Conservation (phyloP, 64 coral and sea anemone genomes). For the Dendrophyllia cribrosa region DNA sequence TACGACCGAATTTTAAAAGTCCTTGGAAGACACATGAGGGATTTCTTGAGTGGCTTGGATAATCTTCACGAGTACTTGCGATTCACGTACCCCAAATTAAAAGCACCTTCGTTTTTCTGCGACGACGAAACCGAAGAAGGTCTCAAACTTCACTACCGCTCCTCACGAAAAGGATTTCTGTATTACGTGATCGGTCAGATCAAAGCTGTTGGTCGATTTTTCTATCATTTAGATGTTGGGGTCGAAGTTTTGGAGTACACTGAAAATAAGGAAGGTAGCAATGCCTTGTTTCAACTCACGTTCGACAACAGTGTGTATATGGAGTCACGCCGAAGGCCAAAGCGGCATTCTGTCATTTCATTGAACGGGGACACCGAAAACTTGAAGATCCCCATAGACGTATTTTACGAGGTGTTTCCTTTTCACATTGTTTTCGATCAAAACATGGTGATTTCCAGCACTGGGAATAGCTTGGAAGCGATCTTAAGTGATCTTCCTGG, state of each 20-base stretch:
- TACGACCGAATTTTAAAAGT: conserved; percentile 92
- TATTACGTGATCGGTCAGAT: conserved; percentile 89
- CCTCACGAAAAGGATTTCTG: conserved; percentile 79
- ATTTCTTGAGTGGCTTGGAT: conserved; percentile 91
- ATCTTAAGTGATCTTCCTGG: conserved; percentile 69
- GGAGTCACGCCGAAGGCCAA: conserved; percentile 66
- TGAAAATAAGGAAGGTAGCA: conserved; percentile 65
- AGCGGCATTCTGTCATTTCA: conserved; percentile 87
- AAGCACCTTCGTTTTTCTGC: conserved; percentile 91
- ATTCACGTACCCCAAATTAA: conserved; percentile 91
- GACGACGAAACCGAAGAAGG: conserved; percentile 87
- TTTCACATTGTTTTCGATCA: conserved; percentile 93
- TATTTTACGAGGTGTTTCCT: conserved; percentile 94
- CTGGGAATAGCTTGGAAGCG: conserved; percentile 78
- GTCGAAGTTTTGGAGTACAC: conserved; percentile 73
- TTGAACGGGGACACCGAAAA: conserved; percentile 72
- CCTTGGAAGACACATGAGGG: conserved; percentile 84
- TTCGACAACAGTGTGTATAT: conserved; percentile 90
- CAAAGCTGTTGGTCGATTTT: conserved; percentile 79
- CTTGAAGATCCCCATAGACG: conserved; percentile 85
- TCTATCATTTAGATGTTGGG: conserved; percentile 80
- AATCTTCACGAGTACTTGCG: conserved; percentile 90
- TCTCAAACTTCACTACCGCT: conserved; percentile 86
- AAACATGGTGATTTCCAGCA: conserved; percentile 80
- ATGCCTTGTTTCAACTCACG: conserved; percentile 60